Base-by-base conservation (phyloP, 2,797 vertebrate species). In the Sebastes alutus region DNA sequence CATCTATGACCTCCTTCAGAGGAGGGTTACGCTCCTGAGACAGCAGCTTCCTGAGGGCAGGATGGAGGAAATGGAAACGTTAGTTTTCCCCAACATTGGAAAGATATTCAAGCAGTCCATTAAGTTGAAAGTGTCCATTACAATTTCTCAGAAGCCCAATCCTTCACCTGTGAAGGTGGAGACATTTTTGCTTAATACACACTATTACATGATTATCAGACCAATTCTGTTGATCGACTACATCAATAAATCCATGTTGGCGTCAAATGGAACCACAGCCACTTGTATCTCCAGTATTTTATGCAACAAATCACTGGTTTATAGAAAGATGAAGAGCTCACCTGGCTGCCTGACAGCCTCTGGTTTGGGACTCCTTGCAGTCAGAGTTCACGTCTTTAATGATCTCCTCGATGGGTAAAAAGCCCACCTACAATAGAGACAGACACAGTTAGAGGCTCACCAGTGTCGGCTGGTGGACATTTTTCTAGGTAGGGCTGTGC, bases 301-400 rank as follows among this genome's bases (percentile, higher is more conserved):
- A 4, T 23, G 32, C 3, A 29, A 29, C 4, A 18, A 11, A 6
- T 58, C 6, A 29, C 22, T n/a, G 12, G 4, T 8, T 66, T 12
- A 56, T 3, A 65, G 8, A 35, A 8, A 71, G 3, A n/a, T 18
- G 5, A 11, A 54, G 3, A 11, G 32, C 35, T 85, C 89, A 99
- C 98, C 98, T 97, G 90, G 95, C 87, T 27, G 95, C 95, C 85
- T 97, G 96, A 9, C 97, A 97, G 2, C 97, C 97, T 42, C 93
- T 88, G 38, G 96, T 93, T 84, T 97, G 96, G 4, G 92, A 52
- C 29, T 91, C 81, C 0, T 65, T 83, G 68, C 94, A 72, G 1
- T 92, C 91, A 4, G 94, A 90, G 49, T 95, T 96, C 65, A 98
- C 87, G 0, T 91, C 93, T 65, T 80, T 29, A 20, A 96, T 78